Conservation (phyloP, 1,140 invertebrate genomes). For the Penaeus vannamei region DNA sequence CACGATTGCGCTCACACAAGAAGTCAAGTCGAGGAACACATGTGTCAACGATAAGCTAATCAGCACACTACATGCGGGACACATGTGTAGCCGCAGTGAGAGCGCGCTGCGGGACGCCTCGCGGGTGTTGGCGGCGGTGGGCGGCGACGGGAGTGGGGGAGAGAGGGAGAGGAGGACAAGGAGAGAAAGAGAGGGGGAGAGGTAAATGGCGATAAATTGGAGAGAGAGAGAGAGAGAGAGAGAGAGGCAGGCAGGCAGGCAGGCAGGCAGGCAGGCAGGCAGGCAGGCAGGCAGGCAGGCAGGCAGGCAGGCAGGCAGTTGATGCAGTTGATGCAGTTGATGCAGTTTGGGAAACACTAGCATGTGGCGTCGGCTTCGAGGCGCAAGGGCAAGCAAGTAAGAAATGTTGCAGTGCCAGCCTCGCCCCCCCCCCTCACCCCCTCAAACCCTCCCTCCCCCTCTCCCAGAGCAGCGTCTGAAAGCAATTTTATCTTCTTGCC, state of each 20-base stretch:
- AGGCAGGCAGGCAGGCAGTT: neutral
- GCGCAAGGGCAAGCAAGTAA: too few relatives aligned
- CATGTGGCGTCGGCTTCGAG: too few relatives aligned
- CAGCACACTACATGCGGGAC: too few relatives aligned
- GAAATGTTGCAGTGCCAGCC: too few relatives aligned
- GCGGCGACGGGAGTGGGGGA: neutral
- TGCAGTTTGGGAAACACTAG: too few relatives aligned
- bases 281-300: neutral
- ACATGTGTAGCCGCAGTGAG: neutral
- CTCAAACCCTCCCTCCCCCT: too few relatives aligned
- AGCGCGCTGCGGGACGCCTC: neutral
- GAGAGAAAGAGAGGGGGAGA: neutral
- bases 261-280: neutral
- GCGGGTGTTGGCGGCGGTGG: neutral
- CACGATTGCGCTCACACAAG: too few relatives aligned
- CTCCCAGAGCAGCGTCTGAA: too few relatives aligned
- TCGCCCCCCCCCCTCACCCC: too few relatives aligned
- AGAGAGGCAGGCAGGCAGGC: neutral
- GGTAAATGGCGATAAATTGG: neutral
- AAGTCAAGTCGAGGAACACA: too few relatives aligned
- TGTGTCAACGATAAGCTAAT: too few relatives aligned
- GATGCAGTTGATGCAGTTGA: neutral
- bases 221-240: slow-evolving; percentile 23
- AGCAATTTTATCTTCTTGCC: too few relatives aligned
- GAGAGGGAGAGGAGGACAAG: neutral